Percentiles rank a stretch among this genome's conserved stretches.
Conservation (phyloP, 2,888 invertebrate genomes). For the Bombylius major region DNA sequence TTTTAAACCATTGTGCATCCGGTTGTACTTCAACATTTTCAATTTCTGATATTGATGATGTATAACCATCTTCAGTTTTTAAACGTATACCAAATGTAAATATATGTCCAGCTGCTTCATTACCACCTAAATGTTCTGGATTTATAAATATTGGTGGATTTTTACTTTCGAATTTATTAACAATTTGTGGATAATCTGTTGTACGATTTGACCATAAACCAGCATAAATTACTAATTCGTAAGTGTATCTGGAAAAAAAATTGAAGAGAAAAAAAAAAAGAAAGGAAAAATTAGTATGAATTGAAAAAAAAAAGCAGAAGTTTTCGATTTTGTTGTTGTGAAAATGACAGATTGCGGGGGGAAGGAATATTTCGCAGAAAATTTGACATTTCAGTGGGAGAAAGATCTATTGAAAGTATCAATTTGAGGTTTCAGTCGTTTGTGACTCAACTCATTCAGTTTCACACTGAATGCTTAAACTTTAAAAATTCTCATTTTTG, state of each 20-base stretch:
- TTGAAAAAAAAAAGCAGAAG: no score
- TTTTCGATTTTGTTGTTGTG: no score
- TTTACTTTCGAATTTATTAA: constrained; percentile 31
- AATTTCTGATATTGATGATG: constrained; percentile 18
- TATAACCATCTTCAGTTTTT: constrained; percentile 37
- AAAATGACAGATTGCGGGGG: no score
- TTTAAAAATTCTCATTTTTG: no score
- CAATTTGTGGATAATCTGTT: constrained; percentile 37
- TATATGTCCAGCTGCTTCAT: constrained; percentile 38
- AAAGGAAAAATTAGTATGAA: no score
- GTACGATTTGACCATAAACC: constrained; percentile 38
- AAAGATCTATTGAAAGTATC: no score
- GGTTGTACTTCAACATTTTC: constrained; percentile 19
- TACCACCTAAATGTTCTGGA: constrained; percentile 33
- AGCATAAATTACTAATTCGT: constrained; percentile 52
- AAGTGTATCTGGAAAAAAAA: constrained; percentile 38
- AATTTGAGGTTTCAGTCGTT: no score
- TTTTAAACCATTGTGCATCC: constrained; percentile 16
- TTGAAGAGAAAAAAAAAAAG: not conserved
- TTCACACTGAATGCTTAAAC: no score
- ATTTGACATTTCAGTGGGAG: no score
- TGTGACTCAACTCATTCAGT: no score
- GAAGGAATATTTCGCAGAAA: no score
- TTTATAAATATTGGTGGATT: constrained; percentile 38
- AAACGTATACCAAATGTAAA: constrained; percentile 53